Evolutionary conservation across 2,888 invertebrate genomes (phyloP).

Genomic region (Cylloceria caligata): DNA sequence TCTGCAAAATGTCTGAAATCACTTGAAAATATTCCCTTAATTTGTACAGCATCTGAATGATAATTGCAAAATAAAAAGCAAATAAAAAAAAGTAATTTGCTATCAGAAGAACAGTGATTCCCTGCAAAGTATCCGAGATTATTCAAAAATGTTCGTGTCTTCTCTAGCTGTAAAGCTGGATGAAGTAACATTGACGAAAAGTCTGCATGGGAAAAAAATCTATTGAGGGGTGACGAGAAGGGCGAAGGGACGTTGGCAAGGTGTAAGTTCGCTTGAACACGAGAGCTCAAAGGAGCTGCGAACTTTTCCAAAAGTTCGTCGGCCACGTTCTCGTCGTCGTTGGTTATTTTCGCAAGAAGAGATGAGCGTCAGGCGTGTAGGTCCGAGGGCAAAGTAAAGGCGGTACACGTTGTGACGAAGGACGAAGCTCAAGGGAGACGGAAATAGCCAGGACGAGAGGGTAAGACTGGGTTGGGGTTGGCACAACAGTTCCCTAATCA

Average conservation of each 20-base stretch:
- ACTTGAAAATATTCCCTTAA: background rate
- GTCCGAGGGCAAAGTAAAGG: conserved; percentile 45
- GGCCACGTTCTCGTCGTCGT: conserved; percentile 41
- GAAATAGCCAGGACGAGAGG: conserved; percentile 45
- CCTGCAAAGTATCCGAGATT: background rate
- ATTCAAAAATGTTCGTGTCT: background rate
- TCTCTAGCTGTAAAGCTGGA: background rate
- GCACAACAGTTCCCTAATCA: conserved; percentile 76
- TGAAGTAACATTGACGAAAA: background rate
- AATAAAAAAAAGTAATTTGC: background rate
- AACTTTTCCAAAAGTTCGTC: conserved; percentile 64
- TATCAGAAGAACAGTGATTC: background rate
- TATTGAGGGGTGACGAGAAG: conserved; percentile 11
- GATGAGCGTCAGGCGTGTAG: conserved; percentile 41
- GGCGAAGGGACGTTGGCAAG: conserved; percentile 12
- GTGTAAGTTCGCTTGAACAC: conserved; percentile 55
- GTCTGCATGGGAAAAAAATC: conserved; percentile 35
- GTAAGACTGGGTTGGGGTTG: conserved; percentile 70
- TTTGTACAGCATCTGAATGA: background rate
- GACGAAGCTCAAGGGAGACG: conserved; percentile 62
- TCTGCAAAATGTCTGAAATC: background rate
- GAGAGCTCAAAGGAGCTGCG: conserved; percentile 63
- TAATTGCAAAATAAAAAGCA: background rate
- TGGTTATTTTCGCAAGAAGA: conserved; percentile 47
- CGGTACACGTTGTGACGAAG: conserved; percentile 30